A percentile compares a stretch with the other conserved stretches of the same genome.
Conservation (phyloP, 2,113 vertebrate species). For the Elaphurus davidianus region DNA sequence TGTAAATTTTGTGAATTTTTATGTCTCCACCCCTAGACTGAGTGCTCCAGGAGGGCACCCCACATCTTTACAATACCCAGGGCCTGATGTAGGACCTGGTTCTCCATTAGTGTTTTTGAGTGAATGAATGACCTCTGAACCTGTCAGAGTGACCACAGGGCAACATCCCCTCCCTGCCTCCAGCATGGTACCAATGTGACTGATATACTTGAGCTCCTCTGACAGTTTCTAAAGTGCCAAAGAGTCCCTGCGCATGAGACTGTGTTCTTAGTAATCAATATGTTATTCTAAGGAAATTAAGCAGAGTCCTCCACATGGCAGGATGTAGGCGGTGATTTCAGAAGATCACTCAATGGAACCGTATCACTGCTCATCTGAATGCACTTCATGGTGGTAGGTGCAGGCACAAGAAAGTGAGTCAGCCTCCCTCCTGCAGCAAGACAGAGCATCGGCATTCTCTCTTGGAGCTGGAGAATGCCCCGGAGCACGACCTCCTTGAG, state of each 20-base stretch:
- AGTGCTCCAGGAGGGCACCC: background rate
- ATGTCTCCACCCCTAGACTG: background rate
- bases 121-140: background rate
- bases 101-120: background rate
- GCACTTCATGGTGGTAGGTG: background rate
- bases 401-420: background rate
- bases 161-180: background rate
- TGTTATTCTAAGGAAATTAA: background rate
- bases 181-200: background rate
- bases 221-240: background rate
- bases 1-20: background rate
- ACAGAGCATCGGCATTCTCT: background rate
- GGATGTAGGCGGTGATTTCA: background rate
- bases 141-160: background rate
- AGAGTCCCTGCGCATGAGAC: background rate
- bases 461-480: background rate
- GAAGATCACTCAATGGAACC: background rate
- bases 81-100: background rate
- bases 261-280: background rate
- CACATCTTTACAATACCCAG: background rate
- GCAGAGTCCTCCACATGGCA: background rate
- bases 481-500: background rate
- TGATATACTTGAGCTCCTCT: background rate
- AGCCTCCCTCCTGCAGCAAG: background rate
- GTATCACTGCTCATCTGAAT: background rate